phyloP scores from a whole-genome alignment of 2,797 vertebrate species.

The Argentina silus region DNA sequence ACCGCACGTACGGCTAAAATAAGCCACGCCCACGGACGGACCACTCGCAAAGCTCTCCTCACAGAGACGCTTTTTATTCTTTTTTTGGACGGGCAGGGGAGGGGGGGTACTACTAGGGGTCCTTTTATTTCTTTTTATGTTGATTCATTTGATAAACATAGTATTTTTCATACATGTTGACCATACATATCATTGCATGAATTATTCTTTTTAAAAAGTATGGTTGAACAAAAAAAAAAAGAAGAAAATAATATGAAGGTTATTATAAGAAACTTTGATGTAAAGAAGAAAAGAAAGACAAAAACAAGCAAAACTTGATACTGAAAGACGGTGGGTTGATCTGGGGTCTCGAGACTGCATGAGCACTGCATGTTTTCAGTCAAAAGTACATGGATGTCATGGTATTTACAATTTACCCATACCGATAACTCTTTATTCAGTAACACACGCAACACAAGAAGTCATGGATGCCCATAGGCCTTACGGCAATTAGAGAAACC shows the following conservation, averaged over 20 bases:
- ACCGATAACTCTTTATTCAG: slow-evolving; percentile 52
- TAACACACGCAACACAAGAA: slow-evolving; percentile 59
- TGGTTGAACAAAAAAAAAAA: slow-evolving; percentile 43
- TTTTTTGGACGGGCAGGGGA: slow-evolving; percentile 43
- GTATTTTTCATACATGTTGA: slow-evolving; percentile 79
- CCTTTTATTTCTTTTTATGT: slow-evolving; percentile 54
- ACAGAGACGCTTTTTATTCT: slow-evolving; percentile 53
- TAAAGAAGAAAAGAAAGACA: slow-evolving; percentile 49
- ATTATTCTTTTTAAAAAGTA: slow-evolving; percentile 74
- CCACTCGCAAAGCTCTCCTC: slow-evolving; percentile 48
- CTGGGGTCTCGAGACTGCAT: slow-evolving; percentile 80
- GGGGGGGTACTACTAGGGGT: slow-evolving; percentile 22
- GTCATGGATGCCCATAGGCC: slow-evolving; percentile 54
- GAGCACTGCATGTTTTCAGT: slow-evolving; percentile 85
- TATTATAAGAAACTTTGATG: slow-evolving; percentile 28
- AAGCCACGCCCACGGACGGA: slow-evolving; percentile 46
- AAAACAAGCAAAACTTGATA: slow-evolving; percentile 21
- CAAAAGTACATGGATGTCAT: slow-evolving; percentile 74
- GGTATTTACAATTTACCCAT: slow-evolving; percentile 45
- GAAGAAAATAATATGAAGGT: slow-evolving; percentile 24
- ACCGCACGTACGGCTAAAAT: slow-evolving; percentile 93
- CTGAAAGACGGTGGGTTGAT: slow-evolving; percentile 68
- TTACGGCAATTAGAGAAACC: slow-evolving; percentile 52
- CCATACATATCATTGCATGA: slow-evolving; percentile 88
- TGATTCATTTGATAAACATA: slow-evolving; percentile 73